phyloP scores from a whole-genome alignment of 2,888 invertebrate species.

The Pyrrhopygopsis socrates region DNA sequence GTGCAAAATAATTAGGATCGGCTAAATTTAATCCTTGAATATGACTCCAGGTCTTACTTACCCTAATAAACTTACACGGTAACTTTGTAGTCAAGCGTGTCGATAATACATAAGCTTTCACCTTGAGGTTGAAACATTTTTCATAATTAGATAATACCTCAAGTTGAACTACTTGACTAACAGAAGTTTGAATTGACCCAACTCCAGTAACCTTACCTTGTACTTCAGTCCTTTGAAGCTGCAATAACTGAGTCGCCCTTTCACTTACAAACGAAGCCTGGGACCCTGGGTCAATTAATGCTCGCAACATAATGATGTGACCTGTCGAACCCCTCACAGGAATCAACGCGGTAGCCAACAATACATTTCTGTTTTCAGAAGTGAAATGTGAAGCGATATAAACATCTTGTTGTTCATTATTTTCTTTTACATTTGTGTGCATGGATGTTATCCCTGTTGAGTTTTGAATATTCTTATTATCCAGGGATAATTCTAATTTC shows the following conservation, averaged over 20 bases:
- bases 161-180: conserved; percentile 48
- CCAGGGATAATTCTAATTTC: conserved; percentile 36
- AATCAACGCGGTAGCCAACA: conserved; percentile 73
- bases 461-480: conserved; percentile 26
- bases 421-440: conserved; percentile 42
- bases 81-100: conserved; percentile 40
- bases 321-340: conserved; percentile 36
- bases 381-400: conserved; percentile 55
- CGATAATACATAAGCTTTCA: conserved; percentile 59
- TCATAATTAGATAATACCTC: conserved; percentile 59
- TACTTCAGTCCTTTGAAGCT: conserved; percentile 44
- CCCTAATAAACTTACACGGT: conserved; percentile 38
- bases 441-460: conserved; percentile 28
- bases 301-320: conserved; percentile 32
- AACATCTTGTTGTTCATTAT: conserved; percentile 46
- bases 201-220: conserved; percentile 62
- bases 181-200: conserved; percentile 41
- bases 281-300: conserved; percentile 69
- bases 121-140: conserved; percentile 39
- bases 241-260: conserved; percentile 55
- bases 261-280: conserved; percentile 62
- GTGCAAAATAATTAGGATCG: conserved; percentile 48
- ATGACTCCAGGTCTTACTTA: conserved; percentile 40
- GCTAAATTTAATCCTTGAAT: conserved; percentile 45
- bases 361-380: conserved; percentile 38